These are phyloP conservation scores for Burhinus bistriatus DNA, from an alignment of 2,113 vertebrate species.

Conservation along the genomic window DNA sequence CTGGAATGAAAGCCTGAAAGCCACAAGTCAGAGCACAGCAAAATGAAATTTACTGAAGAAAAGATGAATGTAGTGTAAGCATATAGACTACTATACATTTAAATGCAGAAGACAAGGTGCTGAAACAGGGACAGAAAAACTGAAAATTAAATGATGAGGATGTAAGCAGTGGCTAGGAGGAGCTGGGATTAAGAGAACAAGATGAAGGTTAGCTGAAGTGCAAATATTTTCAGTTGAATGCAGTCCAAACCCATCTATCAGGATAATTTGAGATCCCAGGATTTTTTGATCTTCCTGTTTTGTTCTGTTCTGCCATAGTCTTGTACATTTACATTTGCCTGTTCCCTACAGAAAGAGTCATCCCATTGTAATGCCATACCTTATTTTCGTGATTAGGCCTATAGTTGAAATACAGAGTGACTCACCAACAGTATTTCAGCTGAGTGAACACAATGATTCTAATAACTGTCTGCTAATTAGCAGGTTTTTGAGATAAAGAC, in stretches of 20 bases:
- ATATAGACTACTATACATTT: neutral
- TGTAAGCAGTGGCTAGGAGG: neutral
- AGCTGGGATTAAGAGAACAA: neutral
- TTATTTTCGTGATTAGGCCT: neutral
- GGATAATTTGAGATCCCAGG: neutral
- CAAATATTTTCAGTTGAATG: neutral
- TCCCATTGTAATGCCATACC: neutral
- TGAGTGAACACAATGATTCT: conserved; percentile 6
- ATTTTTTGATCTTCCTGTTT: neutral
- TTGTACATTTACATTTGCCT: neutral
- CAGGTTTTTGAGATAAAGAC: conserved; percentile 35
- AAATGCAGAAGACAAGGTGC: neutral
- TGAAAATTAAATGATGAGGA: neutral
- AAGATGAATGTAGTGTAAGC: neutral
- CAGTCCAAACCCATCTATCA: neutral
- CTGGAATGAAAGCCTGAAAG: neutral
- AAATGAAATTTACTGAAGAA: neutral
- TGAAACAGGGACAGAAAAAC: neutral
- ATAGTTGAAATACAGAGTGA: neutral
- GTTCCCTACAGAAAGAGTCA: neutral
- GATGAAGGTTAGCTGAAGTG: neutral
- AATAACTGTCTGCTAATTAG: conserved; percentile 46
- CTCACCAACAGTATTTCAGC: conserved; percentile 12
- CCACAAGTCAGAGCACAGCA: neutral
- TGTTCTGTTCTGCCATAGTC: neutral